These are phyloP conservation scores for Urophycis tenuis DNA, from an alignment of 2,797 vertebrate species.

Conservation along the genomic window DNA sequence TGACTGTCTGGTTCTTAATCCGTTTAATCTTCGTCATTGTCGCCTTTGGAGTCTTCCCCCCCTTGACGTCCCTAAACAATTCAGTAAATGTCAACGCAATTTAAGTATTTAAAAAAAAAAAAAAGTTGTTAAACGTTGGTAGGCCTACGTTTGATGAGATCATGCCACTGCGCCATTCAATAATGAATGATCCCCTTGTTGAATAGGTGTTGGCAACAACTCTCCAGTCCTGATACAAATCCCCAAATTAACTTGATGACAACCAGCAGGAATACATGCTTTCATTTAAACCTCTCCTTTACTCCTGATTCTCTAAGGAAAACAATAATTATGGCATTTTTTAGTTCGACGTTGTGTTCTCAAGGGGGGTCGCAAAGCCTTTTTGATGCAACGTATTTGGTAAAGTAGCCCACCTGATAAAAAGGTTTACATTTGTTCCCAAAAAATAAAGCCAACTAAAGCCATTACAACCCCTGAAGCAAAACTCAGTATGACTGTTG, in stretches of 20 bases:
- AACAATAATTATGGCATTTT: neutral
- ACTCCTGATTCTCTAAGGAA: neutral
- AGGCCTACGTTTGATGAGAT: no score
- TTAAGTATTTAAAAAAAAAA: no score
- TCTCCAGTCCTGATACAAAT: neutral
- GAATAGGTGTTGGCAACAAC: neutral
- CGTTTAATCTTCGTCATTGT: no score
- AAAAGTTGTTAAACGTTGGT: no score
- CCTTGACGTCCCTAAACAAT: no score
- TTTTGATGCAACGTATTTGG: neutral
- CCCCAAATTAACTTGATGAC: constrained; percentile 8
- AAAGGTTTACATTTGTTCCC: neutral
- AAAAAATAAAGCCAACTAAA: neutral
- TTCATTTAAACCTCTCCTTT: neutral
- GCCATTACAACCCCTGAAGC: neutral
- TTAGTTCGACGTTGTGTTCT: neutral
- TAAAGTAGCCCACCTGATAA: neutral
- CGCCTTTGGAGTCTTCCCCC: no score
- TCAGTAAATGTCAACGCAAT: no score
- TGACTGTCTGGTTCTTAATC: no score
- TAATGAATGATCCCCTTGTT: neutral
- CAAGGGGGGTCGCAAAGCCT: neutral
- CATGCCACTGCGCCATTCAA: no score
- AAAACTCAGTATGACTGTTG: neutral
- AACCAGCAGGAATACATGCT: constrained; percentile 15